phyloP scores from a whole-genome alignment of 2,888 invertebrate genomes.

The Sarcophaga rosellei region DNA sequence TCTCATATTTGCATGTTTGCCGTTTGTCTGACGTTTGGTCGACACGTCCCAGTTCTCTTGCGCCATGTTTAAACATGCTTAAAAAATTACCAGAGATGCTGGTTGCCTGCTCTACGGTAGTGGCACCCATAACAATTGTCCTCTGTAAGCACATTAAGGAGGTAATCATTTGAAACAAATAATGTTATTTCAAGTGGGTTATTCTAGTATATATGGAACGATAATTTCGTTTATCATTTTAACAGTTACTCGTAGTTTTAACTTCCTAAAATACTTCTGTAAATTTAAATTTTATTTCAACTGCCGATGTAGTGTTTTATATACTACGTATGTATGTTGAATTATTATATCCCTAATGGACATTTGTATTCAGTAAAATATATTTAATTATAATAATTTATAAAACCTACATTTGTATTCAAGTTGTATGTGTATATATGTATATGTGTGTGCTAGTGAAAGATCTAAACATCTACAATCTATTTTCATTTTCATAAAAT shows the following conservation, averaged over 20 bases:
- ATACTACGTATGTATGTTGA: too few species aligned
- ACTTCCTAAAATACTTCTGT: too few species aligned
- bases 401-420: slow-evolving; percentile 19
- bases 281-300: too few species aligned
- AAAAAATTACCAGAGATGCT: slow-evolving; percentile 46
- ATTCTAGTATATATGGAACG: too few species aligned
- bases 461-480: too few species aligned
- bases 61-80: neutral
- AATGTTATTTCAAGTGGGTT: too few species aligned
- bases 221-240: too few species aligned
- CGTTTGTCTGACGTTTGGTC: neutral
- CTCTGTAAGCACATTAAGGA: neutral
- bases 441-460: slow-evolving; percentile 8
- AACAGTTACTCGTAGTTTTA: accelerated
- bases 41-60: neutral
- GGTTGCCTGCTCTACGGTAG: slow-evolving; percentile 44
- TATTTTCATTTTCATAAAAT: slow-evolving; percentile 5
- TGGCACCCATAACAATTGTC: neutral
- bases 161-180: too few species aligned
- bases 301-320: too few species aligned
- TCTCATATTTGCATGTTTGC: slow-evolving; percentile 17
- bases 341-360: neutral
- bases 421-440: neutral
- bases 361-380: slow-evolving; percentile 8
- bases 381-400: slow-evolving; percentile 62